Conservation (phyloP, 2,888 invertebrate species). For the Drosophila colorata region DNA sequence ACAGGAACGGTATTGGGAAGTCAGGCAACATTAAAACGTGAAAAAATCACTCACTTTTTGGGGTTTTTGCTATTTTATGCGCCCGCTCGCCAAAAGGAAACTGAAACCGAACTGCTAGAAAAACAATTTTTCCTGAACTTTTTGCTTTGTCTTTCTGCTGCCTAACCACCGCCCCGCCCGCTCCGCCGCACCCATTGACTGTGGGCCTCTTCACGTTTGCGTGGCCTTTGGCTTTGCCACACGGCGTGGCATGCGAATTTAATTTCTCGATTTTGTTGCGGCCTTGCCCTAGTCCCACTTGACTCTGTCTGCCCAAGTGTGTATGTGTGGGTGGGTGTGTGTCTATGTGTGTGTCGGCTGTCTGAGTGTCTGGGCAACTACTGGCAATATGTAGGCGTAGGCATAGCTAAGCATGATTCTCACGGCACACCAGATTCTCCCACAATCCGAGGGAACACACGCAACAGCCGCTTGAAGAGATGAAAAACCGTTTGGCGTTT, state of each 20-base stretch:
- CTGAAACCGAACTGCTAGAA: constrained; percentile 69
- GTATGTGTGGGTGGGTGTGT: constrained; percentile 13
- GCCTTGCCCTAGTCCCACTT: constrained; percentile 83
- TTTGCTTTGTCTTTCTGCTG: constrained; percentile 60
- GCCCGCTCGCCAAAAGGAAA: constrained; percentile 63
- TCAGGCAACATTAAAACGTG: constrained; percentile 74
- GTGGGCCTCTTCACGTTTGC: constrained; percentile 42
- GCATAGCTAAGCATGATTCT: constrained; percentile 34
- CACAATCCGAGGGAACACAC: constrained; percentile 22
- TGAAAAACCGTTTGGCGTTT: constrained; percentile 51
- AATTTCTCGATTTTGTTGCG: constrained; percentile 73
- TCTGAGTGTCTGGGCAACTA: constrained; percentile 28
- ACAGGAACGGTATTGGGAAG: constrained; percentile 15
- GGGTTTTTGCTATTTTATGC: constrained; percentile 61
- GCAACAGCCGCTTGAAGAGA: constrained; percentile 25
- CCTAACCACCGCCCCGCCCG: neutral
- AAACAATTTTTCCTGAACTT: constrained; percentile 76
- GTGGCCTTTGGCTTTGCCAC: constrained; percentile 69
- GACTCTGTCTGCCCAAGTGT: constrained; percentile 38
- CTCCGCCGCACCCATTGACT: constrained; percentile 18
- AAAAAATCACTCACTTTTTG: constrained; percentile 76
- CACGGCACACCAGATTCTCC: constrained; percentile 15
- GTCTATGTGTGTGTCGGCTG: constrained; percentile 12
- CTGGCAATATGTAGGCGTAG: constrained; percentile 41
- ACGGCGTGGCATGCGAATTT: constrained; percentile 70